phyloP scores from a whole-genome alignment of 2,888 invertebrate genomes.

The Drosophila lacicola region DNA sequence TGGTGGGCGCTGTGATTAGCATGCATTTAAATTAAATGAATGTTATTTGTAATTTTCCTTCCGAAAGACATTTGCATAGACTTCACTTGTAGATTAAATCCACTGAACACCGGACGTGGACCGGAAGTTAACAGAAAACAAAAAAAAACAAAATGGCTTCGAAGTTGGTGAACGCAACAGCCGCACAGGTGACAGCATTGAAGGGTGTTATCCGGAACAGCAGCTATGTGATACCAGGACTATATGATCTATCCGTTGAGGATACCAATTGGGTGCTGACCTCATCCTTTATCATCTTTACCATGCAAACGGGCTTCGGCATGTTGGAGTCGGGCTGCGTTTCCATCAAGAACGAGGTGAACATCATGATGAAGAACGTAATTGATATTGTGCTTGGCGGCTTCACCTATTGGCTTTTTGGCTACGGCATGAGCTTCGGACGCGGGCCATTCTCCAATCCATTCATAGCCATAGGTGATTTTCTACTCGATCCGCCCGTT shows the following conservation, averaged over 20 bases:
- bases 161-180: constrained; percentile 77
- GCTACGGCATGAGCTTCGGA: constrained; percentile 96
- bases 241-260: constrained; percentile 89
- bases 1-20: constrained; percentile 46
- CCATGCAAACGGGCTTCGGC: constrained; percentile 98
- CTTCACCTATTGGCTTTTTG: constrained; percentile 96
- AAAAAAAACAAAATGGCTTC: constrained; percentile 65
- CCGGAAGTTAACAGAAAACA: neutral
- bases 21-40: constrained; percentile 65
- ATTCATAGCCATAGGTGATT: constrained; percentile 93
- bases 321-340: constrained; percentile 97
- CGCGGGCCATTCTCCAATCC: constrained; percentile 90
- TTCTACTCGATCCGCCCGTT: constrained; percentile 91
- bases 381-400: constrained; percentile 96
- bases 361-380: constrained; percentile 99
- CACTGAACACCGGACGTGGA: constrained; percentile 16
- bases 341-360: constrained; percentile 96
- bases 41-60: constrained; percentile 58
- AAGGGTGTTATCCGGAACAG: constrained; percentile 82
- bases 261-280: constrained; percentile 96
- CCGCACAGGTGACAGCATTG: constrained; percentile 79
- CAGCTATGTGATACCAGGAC: constrained; percentile 86
- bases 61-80: constrained; percentile 10
- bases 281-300: constrained; percentile 95
- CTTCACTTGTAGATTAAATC: constrained; percentile 37